Evolutionary conservation across 1,140 invertebrate genomes (phyloP), one percentile per base, ranked within the genome.

Genomic region (Pogonomyrmex barbatus): DNA sequence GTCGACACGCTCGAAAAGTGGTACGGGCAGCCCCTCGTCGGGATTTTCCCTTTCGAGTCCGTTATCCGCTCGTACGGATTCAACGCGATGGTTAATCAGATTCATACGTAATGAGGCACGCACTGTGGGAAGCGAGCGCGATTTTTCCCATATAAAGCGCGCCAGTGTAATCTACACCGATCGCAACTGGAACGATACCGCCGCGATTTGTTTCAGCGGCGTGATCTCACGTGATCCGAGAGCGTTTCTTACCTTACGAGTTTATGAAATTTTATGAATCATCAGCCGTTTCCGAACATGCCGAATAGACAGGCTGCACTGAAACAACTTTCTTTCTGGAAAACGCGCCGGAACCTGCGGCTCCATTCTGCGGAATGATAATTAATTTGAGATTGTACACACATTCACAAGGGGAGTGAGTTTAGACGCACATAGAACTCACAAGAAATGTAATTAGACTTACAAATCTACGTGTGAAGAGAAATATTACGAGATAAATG

Each of bases 1-100:
- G 54, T 54, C 68, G 79, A 83, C 79, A 83, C 68, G 79, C 54
- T 83, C 70, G 79, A 83, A 83, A 83, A 83, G 79, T 75, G 45
- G 45, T 75, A 83, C 79, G 79, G 65, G 42, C 71, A 36, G 30
- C 17, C 67, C 33, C 58, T 30, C 12, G 67, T 83, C 68, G 42
- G 24, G 45, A 83, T 83, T 83, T 83, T 83, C 79, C 79, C 54
- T 83, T 83, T 83, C 79, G 12, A 83, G 62, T 83, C 42, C 79
- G 79, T 83, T 75, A 83, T 24, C 42, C 54, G 54, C 39, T 1
- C 52, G 63, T 83, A 10, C n/a, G 45, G 52, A 82, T 82, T 60
- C 67, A 75, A 17, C 30, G 79, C 45, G 79, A 75, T 60, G 79
- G 67, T 58, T 82, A 71, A 75, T 39, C 68, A 75, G 79, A 83